Base-by-base conservation (phyloP, 1,140 invertebrate species). In the Trichomalopsis sarcophagae region DNA sequence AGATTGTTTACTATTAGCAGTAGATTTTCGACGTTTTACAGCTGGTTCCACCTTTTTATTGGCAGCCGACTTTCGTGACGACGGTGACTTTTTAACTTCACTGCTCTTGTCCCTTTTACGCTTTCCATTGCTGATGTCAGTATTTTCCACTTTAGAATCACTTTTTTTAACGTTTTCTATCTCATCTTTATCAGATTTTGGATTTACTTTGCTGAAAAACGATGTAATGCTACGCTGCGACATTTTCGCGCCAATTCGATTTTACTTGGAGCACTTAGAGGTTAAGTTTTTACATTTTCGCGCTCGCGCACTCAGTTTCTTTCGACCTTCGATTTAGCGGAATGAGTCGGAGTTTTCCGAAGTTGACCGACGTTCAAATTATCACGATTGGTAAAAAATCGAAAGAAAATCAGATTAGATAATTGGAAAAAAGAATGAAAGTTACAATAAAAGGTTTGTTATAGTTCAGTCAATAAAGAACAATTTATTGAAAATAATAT, bases 221-320 rank as follows among this genome's bases (percentile, higher is more conserved):
- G 90, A 92, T 47, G 86, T 91, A 30, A 92, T 92, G 81, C 89
- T 91, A 81, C 87, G 89, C 87, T 91, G 91, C 50, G 88, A 86
- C 89, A 91, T 91, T 77, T 87, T 87, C 71, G 71, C 69, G 82
- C 77, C 81, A 74, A 79, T 33, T n/a, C n/a, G 14, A 62, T 47
- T 7, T 69, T 14, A 69, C 4, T 76, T n/a, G 74, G 73, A 84
- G 66, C 6, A 69, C 4, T 76, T n/a, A 62, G 73, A 84, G 66
- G 30, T 84, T 71, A 74, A 71, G 3, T 40, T 62, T 80, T 47
- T 36, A 66, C 30, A 27, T 68, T 21, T 80, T 62, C 69, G 47
- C 77, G 82, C 40, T 44, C 40, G 1, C 75, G 33, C 69, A n/a
- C n/a, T n/a, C n/a, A 21, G 21, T 3, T 14, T 0, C 10, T 27